Percentiles rank a stretch among this genome's conserved stretches.
These are phyloP conservation scores for Tuberolachnus salignus DNA, from an alignment of 2,888 invertebrate species.

Conservation along the genomic window DNA sequence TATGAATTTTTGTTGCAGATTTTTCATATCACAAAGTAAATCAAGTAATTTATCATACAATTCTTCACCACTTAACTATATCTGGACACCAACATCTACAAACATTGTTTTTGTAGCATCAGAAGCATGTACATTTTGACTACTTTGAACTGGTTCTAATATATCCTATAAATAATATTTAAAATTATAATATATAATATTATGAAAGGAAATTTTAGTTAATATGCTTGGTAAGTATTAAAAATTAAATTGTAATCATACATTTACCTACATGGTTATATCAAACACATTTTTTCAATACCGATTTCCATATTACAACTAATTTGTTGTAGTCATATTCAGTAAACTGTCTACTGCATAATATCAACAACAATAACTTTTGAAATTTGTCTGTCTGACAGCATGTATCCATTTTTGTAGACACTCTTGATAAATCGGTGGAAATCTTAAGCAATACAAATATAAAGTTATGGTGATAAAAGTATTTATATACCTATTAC, in stretches of 20 bases:
- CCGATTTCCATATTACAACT: neutral
- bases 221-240: too few species aligned
- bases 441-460: neutral
- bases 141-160: neutral
- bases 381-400: neutral
- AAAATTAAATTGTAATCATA: too few species aligned
- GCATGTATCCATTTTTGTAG: conserved; percentile 8
- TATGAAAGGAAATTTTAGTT: too few species aligned
- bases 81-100: conserved; percentile 1
- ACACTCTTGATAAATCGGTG: neutral
- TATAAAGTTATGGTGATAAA: neutral
- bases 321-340: neutral
- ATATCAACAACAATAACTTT: neutral
- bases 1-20: neutral
- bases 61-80: neutral
- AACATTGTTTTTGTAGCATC: neutral
- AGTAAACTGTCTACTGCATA: conserved; percentile 2
- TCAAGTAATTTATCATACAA: neutral
- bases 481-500: conserved; percentile 5
- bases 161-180: too few species aligned
- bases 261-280: too few species aligned
- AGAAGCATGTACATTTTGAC: neutral
- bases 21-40: neutral
- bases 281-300: neutral
- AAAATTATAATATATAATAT: neutral